Percentiles rank a stretch among this genome's conserved stretches.
phyloP scores from a whole-genome alignment of 2,888 invertebrate genomes.

The Napeogenes inachia region DNA sequence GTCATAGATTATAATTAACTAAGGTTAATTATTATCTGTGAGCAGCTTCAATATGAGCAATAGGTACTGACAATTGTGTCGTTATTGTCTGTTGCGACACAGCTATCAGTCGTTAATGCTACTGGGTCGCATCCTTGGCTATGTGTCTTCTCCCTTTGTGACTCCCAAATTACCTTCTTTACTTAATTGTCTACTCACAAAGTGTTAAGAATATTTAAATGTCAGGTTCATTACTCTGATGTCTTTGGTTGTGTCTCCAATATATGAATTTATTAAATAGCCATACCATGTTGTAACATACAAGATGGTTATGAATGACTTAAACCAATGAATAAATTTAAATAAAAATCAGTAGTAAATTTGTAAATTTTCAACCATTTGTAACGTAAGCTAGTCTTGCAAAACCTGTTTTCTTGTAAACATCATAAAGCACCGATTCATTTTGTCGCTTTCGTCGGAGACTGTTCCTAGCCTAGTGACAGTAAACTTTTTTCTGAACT shows the following conservation, averaged over 20 bases:
- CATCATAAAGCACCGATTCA: not conserved
- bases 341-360: too few relatives aligned
- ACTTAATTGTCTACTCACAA: not conserved
- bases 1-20: not conserved
- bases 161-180: not conserved
- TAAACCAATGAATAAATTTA: too few relatives aligned
- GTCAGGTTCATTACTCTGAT: conserved; percentile 1
- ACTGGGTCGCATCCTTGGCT: conserved; percentile 24
- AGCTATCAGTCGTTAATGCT: conserved; percentile 16
- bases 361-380: too few relatives aligned
- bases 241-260: not conserved
- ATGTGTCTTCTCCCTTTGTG: conserved; percentile 7
- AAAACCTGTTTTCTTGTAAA: too few relatives aligned
- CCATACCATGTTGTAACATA: too few relatives aligned
- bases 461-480: conserved; percentile 35
- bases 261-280: too few relatives aligned
- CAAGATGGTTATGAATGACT: not conserved
- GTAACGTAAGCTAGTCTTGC: too few relatives aligned
- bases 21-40: not conserved
- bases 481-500: conserved; percentile 23
- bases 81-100: conserved; percentile 12
- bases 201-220: not conserved
- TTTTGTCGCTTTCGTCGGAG: not conserved
- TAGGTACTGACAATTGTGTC: not conserved
- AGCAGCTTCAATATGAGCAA: not conserved